Conservation (phyloP, 2,797 vertebrate genomes). For the Tauraco hartlaubi region DNA sequence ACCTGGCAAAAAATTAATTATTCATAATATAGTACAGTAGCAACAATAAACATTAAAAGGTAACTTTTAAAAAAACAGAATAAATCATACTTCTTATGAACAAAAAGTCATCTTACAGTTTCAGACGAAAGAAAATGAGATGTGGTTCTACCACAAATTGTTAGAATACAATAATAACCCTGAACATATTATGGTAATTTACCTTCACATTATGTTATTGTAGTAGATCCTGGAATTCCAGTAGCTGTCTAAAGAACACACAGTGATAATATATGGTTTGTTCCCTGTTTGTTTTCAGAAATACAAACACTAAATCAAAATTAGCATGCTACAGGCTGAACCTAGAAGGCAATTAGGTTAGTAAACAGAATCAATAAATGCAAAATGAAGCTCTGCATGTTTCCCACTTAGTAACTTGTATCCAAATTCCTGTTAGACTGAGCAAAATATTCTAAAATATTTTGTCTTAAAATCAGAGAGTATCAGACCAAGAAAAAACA, state of each 20-base stretch:
- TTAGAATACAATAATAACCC: conserved; percentile 46
- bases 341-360: conserved; percentile 63
- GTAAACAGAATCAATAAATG: conserved; percentile 68
- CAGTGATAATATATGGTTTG: conserved; percentile 70
- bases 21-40: not conserved
- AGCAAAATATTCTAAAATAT: conserved; percentile 21
- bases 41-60: conserved; percentile 9
- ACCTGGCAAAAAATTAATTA: not conserved
- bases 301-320: conserved; percentile 79
- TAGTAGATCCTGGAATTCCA: conserved; percentile 57
- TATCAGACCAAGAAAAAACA: not conserved
- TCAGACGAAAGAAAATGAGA: conserved; percentile 30
- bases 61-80: not conserved
- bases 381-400: conserved; percentile 61
- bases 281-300: conserved; percentile 73
- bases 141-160: conserved; percentile 35
- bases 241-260: conserved; percentile 61
- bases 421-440: conserved; percentile 32
- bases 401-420: conserved; percentile 49
- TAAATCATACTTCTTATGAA: not conserved
- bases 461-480: not conserved
- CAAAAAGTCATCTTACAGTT: conserved; percentile 21
- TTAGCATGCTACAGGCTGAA: conserved; percentile 71
- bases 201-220: conserved; percentile 51
- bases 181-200: conserved; percentile 71